A percentile compares a stretch with the other conserved stretches of the same genome.
These are phyloP conservation scores for Syngnathus acus DNA, from an alignment of 2,797 vertebrate genomes.

Conservation along the genomic window DNA sequence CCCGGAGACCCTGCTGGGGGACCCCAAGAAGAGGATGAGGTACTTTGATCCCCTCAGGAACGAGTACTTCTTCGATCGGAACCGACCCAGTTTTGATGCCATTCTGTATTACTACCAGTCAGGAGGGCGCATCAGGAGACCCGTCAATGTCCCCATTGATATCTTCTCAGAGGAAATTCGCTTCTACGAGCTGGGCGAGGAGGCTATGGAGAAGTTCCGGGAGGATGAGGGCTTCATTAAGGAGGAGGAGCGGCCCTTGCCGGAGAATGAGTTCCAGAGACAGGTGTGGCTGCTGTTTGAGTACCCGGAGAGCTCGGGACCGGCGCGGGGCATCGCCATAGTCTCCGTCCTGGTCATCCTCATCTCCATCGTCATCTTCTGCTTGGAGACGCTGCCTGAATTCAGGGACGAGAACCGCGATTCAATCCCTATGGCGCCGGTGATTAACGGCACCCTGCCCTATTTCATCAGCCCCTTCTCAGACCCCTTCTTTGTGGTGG, in stretches of 20 bases:
- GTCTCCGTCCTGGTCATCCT: conserved; percentile 96
- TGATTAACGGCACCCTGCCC: conserved; percentile 63
- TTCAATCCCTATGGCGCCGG: conserved; percentile 55
- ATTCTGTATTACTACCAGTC: conserved; percentile 98
- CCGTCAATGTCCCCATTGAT: conserved; percentile 95
- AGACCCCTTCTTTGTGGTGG: conserved; percentile 96
- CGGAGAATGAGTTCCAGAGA: conserved; percentile 88
- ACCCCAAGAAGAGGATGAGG: conserved; percentile 93
- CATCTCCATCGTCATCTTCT: conserved; percentile 98
- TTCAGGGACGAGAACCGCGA: conserved; percentile 89
- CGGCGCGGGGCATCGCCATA: conserved; percentile 92
- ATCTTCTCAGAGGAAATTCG: conserved; percentile 98
- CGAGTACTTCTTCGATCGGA: conserved; percentile 98
- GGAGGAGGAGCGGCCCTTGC: conserved; percentile 93
- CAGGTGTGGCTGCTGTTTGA: conserved; percentile 98
- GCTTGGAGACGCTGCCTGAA: conserved; percentile 92
- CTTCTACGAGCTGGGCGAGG: conserved; percentile 95
- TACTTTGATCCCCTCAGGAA: conserved; percentile 97
- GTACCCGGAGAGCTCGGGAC: conserved; percentile 94
- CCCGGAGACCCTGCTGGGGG: conserved; percentile 91
- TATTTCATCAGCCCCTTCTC: conserved; percentile 77
- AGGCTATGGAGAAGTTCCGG: conserved; percentile 98
- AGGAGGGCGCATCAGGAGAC: conserved; percentile 89
- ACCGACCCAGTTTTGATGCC: conserved; percentile 96
- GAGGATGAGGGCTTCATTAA: conserved; percentile 97